phyloP scores from a whole-genome alignment of 1,140 invertebrate genomes.

The Drosophila simulans region DNA sequence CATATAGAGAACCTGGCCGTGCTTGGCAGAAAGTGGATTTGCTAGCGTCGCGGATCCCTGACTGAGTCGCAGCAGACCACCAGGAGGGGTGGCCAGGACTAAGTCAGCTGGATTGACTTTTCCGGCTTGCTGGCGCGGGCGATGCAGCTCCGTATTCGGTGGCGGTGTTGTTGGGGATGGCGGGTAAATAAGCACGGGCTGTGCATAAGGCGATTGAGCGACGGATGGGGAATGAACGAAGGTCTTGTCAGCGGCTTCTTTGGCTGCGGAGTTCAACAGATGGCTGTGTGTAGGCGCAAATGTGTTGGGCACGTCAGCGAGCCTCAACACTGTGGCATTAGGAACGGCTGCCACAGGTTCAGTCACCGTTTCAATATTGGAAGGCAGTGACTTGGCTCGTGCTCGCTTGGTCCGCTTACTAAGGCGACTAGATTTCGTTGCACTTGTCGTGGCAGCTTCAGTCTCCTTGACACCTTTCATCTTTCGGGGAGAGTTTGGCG shows the following conservation, averaged over 20 bases:
- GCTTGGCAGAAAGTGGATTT: constrained; percentile 68
- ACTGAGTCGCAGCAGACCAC: constrained; percentile 39
- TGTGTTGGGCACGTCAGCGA: background rate
- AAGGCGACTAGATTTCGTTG: background rate
- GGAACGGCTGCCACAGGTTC: background rate
- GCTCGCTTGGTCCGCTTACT: constrained; percentile 11
- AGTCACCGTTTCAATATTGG: background rate
- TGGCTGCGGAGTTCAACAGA: background rate
- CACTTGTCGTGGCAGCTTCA: background rate
- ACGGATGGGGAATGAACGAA: background rate
- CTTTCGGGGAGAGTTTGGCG: constrained; percentile 6
- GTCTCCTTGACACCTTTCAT: background rate
- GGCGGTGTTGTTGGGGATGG: constrained; percentile 18
- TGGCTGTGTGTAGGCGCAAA: background rate
- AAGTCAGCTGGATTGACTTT: background rate
- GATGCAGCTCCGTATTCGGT: constrained; percentile 6
- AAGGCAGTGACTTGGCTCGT: constrained; percentile 20
- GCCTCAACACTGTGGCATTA: background rate
- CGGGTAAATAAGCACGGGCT: constrained; percentile 33
- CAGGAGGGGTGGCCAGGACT: constrained; percentile 28
- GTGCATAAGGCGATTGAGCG: constrained; percentile 6
- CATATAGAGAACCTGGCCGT: constrained; percentile 70
- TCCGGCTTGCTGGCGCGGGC: constrained; percentile 28
- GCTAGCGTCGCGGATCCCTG: constrained; percentile 16
- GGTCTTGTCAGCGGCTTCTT: background rate